Evolutionary conservation across 2,888 invertebrate species (phyloP).

Genomic region (Pseudococcus jackbeardsleyi): DNA sequence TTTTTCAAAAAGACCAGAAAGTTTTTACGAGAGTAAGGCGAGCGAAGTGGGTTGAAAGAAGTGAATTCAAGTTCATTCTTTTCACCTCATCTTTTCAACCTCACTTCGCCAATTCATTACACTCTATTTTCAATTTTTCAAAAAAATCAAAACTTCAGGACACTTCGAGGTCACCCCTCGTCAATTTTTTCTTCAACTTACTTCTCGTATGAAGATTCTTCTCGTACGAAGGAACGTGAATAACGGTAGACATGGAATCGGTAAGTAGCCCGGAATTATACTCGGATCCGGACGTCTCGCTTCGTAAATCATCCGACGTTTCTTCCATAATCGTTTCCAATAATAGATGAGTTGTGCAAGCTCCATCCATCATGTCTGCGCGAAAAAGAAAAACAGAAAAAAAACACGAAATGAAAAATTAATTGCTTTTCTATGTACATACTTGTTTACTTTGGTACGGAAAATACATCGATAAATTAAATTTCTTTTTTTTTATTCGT

Average conservation of each 20-base stretch:
- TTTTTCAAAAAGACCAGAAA: too few species aligned
- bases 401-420: conserved; percentile 42
- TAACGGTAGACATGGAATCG: conserved; percentile 62
- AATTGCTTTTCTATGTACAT: conserved; percentile 19
- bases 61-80: too few species aligned
- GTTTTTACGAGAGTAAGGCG: too few species aligned
- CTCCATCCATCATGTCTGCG: conserved; percentile 59
- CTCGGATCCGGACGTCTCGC: conserved; percentile 71
- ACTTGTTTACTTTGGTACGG: background rate
- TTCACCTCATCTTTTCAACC: too few species aligned
- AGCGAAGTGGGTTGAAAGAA: too few species aligned
- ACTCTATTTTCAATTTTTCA: too few species aligned
- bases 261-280: conserved; percentile 62
- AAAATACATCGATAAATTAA: conserved; percentile 1
- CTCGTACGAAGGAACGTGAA: conserved; percentile 59
- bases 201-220: conserved; percentile 45
- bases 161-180: background rate
- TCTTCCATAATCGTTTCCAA: conserved; percentile 91
- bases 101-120: too few species aligned
- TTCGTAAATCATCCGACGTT: conserved; percentile 86
- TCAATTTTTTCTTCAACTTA: background rate
- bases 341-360: conserved; percentile 74
- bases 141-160: too few species aligned
- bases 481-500: background rate
- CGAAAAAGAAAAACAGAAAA: background rate